Evolutionary conservation across 2,888 invertebrate genomes (phyloP).

Genomic region (Cephus runcator): DNA sequence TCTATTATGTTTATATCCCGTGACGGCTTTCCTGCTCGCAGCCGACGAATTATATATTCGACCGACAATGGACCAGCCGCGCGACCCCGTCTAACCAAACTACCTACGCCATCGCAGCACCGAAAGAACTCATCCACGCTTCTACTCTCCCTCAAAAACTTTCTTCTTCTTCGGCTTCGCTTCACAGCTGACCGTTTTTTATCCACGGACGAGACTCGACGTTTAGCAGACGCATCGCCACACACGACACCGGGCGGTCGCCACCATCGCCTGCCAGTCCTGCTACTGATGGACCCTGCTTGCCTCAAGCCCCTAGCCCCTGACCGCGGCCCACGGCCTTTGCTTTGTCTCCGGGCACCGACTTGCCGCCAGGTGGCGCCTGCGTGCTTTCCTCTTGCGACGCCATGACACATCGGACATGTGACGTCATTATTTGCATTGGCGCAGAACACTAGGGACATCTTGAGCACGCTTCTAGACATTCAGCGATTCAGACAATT

Average conservation of each 20-base stretch:
- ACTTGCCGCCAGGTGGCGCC: conserved; percentile 25
- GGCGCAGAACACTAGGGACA: neutral
- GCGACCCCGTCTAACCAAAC: neutral
- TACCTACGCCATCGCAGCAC: conserved; percentile 23
- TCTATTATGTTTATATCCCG: neutral
- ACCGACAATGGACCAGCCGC: neutral
- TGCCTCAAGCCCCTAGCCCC: conserved; percentile 4
- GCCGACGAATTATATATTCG: neutral
- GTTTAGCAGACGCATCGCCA: conserved; percentile 27
- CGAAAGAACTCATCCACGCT: neutral
- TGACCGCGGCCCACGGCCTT: conserved; percentile 9
- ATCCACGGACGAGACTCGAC: conserved; percentile 18
- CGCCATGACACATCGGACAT: conserved; percentile 16
- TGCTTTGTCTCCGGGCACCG: conserved; percentile 19
- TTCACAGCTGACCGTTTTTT: conserved; percentile 13
- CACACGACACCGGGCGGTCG: conserved; percentile 31
- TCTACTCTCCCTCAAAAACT: conserved; percentile 22
- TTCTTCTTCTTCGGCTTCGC: conserved; percentile 4
- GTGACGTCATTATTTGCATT: neutral
- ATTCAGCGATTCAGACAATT: neutral
- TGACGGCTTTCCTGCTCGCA: neutral
- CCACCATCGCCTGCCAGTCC: conserved; percentile 31
- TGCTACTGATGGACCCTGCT: conserved; percentile 25
- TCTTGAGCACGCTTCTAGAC: neutral
- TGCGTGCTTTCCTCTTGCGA: neutral